phyloP scores from a whole-genome alignment of 2,113 vertebrate species.

The Ahaetulla prasina region DNA sequence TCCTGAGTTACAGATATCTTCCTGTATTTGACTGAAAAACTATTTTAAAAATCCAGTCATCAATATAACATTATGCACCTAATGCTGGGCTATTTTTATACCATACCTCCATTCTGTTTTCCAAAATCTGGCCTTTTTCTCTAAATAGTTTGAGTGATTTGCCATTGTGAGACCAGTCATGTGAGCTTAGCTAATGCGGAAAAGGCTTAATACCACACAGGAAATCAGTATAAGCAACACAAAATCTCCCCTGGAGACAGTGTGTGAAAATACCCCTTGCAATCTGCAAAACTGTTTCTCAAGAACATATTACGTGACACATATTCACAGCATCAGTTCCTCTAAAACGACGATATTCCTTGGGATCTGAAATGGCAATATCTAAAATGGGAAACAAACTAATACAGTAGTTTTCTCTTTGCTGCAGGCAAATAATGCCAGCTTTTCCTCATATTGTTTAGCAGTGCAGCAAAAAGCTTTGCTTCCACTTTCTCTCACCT shows the following conservation, averaged over 20 bases:
- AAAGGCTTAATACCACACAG: neutral
- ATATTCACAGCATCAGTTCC: neutral
- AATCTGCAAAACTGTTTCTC: neutral
- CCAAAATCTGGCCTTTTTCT: neutral
- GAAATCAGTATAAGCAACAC: neutral
- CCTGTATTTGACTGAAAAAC: neutral
- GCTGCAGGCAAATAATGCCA: neutral
- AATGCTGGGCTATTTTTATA: neutral
- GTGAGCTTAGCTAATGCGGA: neutral
- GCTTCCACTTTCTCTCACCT: neutral
- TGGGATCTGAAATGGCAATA: neutral
- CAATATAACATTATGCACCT: neutral
- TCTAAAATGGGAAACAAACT: constrained; percentile 8
- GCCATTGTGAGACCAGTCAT: neutral
- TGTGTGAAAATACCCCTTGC: neutral
- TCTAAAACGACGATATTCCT: neutral
- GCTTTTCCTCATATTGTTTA: neutral
- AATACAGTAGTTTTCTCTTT: neutral
- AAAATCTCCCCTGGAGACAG: neutral
- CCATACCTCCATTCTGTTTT: neutral
- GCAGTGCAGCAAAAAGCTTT: neutral
- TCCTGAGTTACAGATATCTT: neutral
- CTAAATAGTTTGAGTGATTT: neutral
- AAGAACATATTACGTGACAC: neutral
- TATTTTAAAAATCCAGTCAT: neutral